Conservation (phyloP, 2,797 vertebrate species). For the Acestrorhynchus altus region DNA sequence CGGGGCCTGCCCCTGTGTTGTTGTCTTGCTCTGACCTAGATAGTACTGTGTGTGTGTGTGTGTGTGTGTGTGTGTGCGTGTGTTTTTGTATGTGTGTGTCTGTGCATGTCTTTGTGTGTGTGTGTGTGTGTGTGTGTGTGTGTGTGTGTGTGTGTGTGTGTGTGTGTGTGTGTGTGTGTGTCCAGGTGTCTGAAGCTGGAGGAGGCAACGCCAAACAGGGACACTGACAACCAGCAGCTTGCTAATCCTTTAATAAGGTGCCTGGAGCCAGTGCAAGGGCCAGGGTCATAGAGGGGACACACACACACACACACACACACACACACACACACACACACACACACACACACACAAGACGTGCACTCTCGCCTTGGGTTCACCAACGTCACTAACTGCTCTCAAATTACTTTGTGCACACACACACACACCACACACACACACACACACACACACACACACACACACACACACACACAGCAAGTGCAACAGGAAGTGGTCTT, state of each 20-base stretch:
- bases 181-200: constrained; percentile 59
- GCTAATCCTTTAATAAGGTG: constrained; percentile 82
- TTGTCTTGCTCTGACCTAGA: constrained; percentile 59
- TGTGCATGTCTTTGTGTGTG: constrained; percentile 50
- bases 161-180: constrained; percentile 51
- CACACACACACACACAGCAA: constrained; percentile 1
- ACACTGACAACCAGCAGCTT: constrained; percentile 76
- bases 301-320: constrained; percentile 35
- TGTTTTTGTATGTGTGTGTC: constrained; percentile 51
- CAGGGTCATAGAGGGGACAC: constrained; percentile 67
- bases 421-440: background rate
- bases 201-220: constrained; percentile 57
- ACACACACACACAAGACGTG: constrained; percentile 31
- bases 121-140: constrained; percentile 39
- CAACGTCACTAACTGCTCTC: constrained; percentile 30
- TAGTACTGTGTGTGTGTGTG: constrained; percentile 35
- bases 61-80: constrained; percentile 50
- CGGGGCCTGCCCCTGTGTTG: constrained; percentile 56
- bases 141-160: constrained; percentile 51
- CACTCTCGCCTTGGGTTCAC: constrained; percentile 39
- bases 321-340: constrained; percentile 20
- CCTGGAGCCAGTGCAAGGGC: constrained; percentile 70
- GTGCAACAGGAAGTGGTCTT: background rate
- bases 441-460: background rate
- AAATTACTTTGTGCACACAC: background rate